Evolutionary conservation across 2,888 invertebrate species (phyloP).

Genomic region (Euspilapteryx auroguttella): DNA sequence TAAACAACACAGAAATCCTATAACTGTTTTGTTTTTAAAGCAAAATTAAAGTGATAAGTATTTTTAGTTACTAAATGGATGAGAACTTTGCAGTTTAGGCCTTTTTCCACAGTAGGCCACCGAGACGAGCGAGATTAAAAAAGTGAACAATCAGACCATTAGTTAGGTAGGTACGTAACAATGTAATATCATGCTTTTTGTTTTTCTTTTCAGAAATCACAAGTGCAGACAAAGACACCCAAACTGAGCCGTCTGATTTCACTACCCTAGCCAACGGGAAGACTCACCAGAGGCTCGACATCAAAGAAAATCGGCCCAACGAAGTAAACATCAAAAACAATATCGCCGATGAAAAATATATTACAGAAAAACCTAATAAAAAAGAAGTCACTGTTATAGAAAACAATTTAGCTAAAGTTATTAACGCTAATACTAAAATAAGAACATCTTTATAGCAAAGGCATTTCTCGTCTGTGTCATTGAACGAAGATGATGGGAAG

Average conservation of each 20-base stretch:
- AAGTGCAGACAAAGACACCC: conserved; percentile 9
- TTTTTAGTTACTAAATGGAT: no score
- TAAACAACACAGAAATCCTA: no score
- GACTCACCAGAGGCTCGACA: not conserved
- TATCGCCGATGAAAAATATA: conserved; percentile 9
- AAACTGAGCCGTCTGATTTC: conserved; percentile 6
- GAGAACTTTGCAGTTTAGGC: no score
- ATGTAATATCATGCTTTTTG: no score
- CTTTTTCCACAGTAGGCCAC: no score
- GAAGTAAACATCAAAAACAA: conserved; percentile 9
- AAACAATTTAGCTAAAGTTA: conserved; percentile 42
- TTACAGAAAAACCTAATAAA: conserved; percentile 16
- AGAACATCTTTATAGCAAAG: conserved; percentile 4
- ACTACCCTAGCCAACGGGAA: not conserved
- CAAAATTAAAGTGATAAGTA: no score
- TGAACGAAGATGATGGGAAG: conserved; percentile 22
- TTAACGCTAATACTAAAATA: not conserved
- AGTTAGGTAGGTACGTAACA: no score
- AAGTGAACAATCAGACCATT: no score
- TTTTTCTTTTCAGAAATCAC: no score
- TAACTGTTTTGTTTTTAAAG: no score
- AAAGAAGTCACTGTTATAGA: conserved; percentile 16
- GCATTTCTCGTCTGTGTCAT: conserved; percentile 25
- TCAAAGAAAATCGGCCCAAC: conserved; percentile 4
- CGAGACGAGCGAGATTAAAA: no score